Evolutionary conservation across 2,113 vertebrate species (phyloP).

Genomic region (Halcyon senegalensis): DNA sequence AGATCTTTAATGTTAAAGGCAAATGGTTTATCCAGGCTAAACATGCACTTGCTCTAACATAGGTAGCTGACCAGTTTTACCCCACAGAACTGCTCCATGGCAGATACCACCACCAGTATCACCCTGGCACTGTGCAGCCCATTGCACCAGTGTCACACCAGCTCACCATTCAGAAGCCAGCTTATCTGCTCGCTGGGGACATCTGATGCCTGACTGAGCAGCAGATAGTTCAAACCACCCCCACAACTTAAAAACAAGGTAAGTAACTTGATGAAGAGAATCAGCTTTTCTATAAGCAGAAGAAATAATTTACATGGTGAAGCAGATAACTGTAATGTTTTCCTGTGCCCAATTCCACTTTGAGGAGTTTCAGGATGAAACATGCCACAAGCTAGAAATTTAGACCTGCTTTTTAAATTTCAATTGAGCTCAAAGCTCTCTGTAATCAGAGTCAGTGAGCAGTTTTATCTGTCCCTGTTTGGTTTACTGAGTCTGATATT

Average conservation of each 20-base stretch:
- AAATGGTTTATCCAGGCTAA: not conserved
- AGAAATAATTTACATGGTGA: not conserved
- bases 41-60: not conserved
- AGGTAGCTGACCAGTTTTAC: not conserved
- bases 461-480: not conserved
- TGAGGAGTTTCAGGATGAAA: not conserved
- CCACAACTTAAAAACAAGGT: not conserved
- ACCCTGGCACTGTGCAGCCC: fast-evolving
- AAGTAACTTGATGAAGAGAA: not conserved
- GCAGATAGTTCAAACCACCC: not conserved
- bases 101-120: not conserved
- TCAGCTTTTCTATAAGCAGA: not conserved
- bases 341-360: not conserved
- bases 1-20: not conserved
- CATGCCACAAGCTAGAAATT: not conserved
- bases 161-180: not conserved
- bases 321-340: not conserved
- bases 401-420: not conserved
- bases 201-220: not conserved
- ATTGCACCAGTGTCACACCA: not conserved
- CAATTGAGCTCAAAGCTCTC: not conserved
- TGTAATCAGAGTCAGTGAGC: not conserved
- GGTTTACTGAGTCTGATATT: not conserved
- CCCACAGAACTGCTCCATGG: not conserved
- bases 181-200: not conserved